Base-by-base conservation (phyloP, 2,888 invertebrate genomes). In the Xylota sylvarum region DNA sequence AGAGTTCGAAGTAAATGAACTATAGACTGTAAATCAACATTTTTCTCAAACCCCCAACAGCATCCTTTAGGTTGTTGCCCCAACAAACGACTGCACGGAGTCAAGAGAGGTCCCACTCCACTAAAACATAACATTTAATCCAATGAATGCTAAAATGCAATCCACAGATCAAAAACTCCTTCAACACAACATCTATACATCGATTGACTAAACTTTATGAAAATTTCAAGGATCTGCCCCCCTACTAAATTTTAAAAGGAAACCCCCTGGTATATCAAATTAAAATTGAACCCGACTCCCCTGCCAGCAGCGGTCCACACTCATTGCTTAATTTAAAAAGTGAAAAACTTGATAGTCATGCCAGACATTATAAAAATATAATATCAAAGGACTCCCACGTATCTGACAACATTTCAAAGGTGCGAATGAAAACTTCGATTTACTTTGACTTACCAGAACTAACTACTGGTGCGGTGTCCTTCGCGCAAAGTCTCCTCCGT, bases 401-500 rank as follows among this genome's bases (percentile, higher is more conserved):
- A 32, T 14, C 32, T 17, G 32, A 17, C 19, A 32, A 37, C 48
- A 64, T 64, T 64, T 48, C 46, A 32, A 48, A 64, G 48, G 48
- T 64, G 64, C 32, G 48, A 64, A 64, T 64, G 64, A 32, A 48
- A 64, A 48, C 64, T 64, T 48, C 48, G 32, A 48, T 64, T 48
- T 19, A 6, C 30, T 32, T 64, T 55, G 55, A 48, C 64, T 48
- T 46, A 48, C 32, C 46, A 64, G n/a, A 7, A 48, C 60, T 19
- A 19, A n/a, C 40, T 23, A 3, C 1, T 1, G 5, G n/a, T 14
- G 10, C 14, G n/a, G n/a, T n/a, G 10, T 6, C 52, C 43, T 62
- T 37, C 43, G 60, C 14, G 35, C 43, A 27, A 4, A 5, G 4
- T 4, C 14, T 27, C 43, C 40, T 19, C 19, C 14, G 19, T 12